Evolutionary conservation across 2,888 invertebrate genomes (phyloP), one percentile per base, ranked within the genome.

Genomic region (Hypomecis punctinalis): DNA sequence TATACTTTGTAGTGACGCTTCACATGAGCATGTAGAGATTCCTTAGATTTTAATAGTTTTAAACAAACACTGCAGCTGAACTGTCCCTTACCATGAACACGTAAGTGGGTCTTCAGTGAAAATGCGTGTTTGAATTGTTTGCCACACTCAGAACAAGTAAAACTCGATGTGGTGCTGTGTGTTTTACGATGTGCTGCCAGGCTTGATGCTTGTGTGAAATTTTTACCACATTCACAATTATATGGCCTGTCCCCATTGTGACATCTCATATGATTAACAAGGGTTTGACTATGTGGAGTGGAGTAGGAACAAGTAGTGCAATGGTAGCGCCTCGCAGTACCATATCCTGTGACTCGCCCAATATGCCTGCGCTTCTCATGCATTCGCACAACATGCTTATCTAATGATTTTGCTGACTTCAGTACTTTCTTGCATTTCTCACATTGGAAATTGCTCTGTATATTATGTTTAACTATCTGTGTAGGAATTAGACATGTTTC

Each of bases 121-220:
- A 86, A 90, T 47, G 89, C 84, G 78, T 91, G 90, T 79, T 93
- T 93, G 67, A 93, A 93, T 76, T 93, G 93, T 74, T 90, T 93
- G 0, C 93, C 93, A 82, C 93, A 93, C 42, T 79, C 71, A 5
- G 87, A 76, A 71, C 93, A 93, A 8, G 89, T 91, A 59, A 82
- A 92, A 68, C 83, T 88, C 64, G 85, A 87, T 37, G 76, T 76
- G 48, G 77, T 71, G 69, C 88, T 93, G 62, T 93, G 93, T 11
- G 80, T 90, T 75, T 92, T 93, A 46, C 77, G 79, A 75, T 93
- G 93, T 43, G 92, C 88, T 58, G 85, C 76, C 5, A 93, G 82
- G 63, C 90, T 90, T 1, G 92, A 86, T 1, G 88, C 83, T 69
- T 93, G 93, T 5, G 92, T 89, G 69, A 93, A 93, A 40, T 75